Conservation (phyloP, 2,797 vertebrate genomes). For the Calcarius lapponicus region DNA sequence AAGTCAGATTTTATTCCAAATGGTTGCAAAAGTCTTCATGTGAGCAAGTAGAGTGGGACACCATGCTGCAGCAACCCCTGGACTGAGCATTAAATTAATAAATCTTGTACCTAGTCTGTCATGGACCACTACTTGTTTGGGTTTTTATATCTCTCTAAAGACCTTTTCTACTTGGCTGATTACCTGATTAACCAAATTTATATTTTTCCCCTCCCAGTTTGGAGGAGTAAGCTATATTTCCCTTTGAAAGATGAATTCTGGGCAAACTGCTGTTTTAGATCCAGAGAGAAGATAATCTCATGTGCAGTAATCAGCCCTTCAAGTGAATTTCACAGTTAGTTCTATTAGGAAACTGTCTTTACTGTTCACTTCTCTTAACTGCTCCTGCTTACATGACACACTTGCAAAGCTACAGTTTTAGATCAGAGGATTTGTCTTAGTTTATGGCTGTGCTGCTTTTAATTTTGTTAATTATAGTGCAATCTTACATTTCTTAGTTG, state of each 20-base stretch:
- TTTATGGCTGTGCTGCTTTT: background rate
- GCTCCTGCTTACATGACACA: background rate
- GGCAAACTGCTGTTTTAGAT: background rate
- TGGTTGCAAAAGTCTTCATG: background rate
- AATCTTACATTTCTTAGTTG: background rate
- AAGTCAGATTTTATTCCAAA: background rate
- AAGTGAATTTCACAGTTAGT: background rate
- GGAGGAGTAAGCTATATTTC: background rate
- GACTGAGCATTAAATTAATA: background rate
- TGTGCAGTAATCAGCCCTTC: background rate
- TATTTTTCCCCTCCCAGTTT: background rate
- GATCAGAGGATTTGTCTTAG: background rate
- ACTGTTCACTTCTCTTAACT: background rate
- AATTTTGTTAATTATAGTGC: background rate
- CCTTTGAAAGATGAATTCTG: background rate
- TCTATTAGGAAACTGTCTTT: background rate
- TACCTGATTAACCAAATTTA: background rate
- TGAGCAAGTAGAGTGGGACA: background rate
- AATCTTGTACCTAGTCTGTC: background rate
- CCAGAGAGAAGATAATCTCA: background rate
- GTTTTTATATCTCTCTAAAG: background rate
- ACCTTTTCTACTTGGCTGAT: background rate
- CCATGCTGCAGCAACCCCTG: background rate
- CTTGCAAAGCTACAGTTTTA: background rate
- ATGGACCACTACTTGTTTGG: fast-evolving